Base-by-base conservation (phyloP, 2,797 vertebrate species). In the Poeciliopsis infans region DNA sequence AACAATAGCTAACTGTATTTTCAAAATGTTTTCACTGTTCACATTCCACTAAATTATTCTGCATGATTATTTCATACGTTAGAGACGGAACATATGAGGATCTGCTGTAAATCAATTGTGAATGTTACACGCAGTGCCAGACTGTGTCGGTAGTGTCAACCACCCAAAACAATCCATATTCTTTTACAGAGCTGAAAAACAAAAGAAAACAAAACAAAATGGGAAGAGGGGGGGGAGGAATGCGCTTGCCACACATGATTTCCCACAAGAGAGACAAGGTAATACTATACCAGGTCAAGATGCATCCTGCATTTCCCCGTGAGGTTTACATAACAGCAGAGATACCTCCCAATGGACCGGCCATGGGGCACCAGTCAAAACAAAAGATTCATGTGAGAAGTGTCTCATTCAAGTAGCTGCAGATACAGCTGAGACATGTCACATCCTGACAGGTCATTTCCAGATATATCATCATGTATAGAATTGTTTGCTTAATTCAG, bases 341-440 rank as follows among this genome's bases (percentile, higher is more conserved):
- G 47, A 53, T 51, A 7, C 25, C 25, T 39, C 61, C 61, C 75
- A 41, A 3, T 3, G 36, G 36, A 68, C 20, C 33, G 3, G 61
- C 18, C 33, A 23, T 4, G 8, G 47, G 7, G 45, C 57, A 47
- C 46, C 75, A 66, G 45, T 51, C 61, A 51, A 69, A 77, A 77
- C 45, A 41, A 57, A 43, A n/a, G 73, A 75, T 75, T 75, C 73
- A 75, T 75, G 53, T 57, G 73, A 75, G 73, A 75, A 75, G 39
- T 41, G 18, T 75, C 73, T 18, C 7, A 33, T 73, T 73, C 23
- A 7, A 7, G 13, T 1, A 76, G 31, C 28, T 69, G 13, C 47
- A 51, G 59, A 49, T 16, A 51, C 23, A 68, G 45, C 45, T 51
- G 6, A 25, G 33, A 69, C 46, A 39, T 49, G 36, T 51, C 47